Percentiles rank a stretch among this genome's conserved stretches.
Evolutionary conservation across 35 echinoderm and acorn worm genomes (phyloP).

Genomic region (Hemicentrotus pulcherrimus): DNA sequence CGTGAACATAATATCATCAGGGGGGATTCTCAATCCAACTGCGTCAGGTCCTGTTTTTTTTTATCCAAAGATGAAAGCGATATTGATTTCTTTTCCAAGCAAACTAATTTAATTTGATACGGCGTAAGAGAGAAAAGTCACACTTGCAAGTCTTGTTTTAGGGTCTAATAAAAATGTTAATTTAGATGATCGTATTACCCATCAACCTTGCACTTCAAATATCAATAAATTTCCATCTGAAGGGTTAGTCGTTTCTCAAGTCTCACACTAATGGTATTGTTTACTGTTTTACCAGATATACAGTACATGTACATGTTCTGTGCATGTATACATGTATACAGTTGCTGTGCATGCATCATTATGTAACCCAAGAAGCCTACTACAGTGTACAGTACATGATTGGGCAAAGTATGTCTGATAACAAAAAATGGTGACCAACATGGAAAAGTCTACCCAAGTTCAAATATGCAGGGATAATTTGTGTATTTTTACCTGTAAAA

Average conservation of each 20-base stretch:
- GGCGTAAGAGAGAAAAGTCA: conserved; percentile 14
- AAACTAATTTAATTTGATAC: conserved; percentile 40
- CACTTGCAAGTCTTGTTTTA: conserved; percentile 21
- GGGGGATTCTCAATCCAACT: background rate
- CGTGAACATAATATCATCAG: conserved; percentile 15
- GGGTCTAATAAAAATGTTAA: background rate
- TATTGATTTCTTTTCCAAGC: conserved; percentile 39
- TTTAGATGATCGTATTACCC: background rate
- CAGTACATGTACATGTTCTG: too few relatives aligned
- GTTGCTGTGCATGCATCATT: too few relatives aligned
- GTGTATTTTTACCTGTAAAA: too few relatives aligned
- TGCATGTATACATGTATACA: too few relatives aligned
- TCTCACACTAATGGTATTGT: too few relatives aligned
- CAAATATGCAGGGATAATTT: too few relatives aligned
- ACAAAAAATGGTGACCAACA: too few relatives aligned
- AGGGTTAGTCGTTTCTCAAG: background rate
- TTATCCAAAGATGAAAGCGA: conserved; percentile 9
- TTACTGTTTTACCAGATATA: too few relatives aligned
- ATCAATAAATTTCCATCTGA: background rate
- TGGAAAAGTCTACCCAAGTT: too few relatives aligned
- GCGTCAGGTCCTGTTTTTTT: background rate
- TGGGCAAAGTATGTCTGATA: too few relatives aligned
- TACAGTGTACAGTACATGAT: too few relatives aligned
- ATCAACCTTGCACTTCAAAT: background rate
- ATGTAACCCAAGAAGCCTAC: too few relatives aligned